phyloP scores from a whole-genome alignment of 53 echinoderm and acorn worm genomes.

The Echinarachnius parma region DNA sequence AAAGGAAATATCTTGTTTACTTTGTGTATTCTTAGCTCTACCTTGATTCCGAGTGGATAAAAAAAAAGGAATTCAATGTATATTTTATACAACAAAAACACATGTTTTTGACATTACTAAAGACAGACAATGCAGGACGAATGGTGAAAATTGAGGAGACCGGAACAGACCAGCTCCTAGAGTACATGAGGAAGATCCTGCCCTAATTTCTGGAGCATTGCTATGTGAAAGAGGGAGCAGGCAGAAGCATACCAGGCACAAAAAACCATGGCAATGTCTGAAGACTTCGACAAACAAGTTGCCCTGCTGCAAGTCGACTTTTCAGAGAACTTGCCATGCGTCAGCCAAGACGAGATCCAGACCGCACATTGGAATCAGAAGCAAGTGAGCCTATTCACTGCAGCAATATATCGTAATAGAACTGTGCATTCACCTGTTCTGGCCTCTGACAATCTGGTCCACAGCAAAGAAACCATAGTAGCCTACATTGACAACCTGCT shows the following conservation, averaged over 20 bases:
- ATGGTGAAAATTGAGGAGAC: background rate
- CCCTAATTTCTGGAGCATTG: constrained; percentile 33
- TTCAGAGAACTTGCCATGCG: constrained; percentile 58
- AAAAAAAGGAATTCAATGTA: too few relatives aligned
- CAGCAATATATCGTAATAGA: constrained; percentile 48
- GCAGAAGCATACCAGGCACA: constrained; percentile 17
- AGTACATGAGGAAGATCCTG: background rate
- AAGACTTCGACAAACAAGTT: constrained; percentile 8
- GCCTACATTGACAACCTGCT: constrained; percentile 28
- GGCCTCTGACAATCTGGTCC: constrained; percentile 40
- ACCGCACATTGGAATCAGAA: constrained; percentile 66
- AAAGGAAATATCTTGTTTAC: too few relatives aligned
- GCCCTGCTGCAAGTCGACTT: constrained; percentile 54
- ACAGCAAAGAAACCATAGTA: constrained; percentile 15
- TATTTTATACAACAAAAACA: too few relatives aligned
- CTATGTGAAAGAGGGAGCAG: constrained; percentile 36
- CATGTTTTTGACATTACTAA: too few relatives aligned
- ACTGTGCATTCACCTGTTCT: constrained; percentile 47
- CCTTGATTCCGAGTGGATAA: too few relatives aligned
- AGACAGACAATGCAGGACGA: background rate
- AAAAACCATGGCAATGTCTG: background rate
- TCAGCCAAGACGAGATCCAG: constrained; percentile 60
- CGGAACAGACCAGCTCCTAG: background rate
- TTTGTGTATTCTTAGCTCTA: too few relatives aligned
- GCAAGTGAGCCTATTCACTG: constrained; percentile 62